phyloP scores from a whole-genome alignment of 1,140 invertebrate species.

The Ostrea denselamellosa region DNA sequence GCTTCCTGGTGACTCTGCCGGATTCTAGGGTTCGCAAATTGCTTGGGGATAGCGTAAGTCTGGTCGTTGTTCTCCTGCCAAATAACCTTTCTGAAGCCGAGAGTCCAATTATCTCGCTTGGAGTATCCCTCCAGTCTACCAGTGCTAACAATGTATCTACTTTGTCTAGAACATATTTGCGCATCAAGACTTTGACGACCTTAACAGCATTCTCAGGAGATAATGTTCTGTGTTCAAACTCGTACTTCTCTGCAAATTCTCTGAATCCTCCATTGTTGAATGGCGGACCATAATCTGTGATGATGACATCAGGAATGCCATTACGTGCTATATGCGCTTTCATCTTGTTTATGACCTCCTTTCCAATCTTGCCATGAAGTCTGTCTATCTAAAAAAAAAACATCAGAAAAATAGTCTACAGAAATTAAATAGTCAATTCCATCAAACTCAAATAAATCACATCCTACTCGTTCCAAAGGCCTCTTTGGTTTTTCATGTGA shows the following conservation, averaged over 20 bases:
- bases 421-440: slow-evolving; percentile 52
- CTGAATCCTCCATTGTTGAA: slow-evolving; percentile 49
- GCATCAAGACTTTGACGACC: slow-evolving; percentile 52
- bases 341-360: slow-evolving; percentile 51
- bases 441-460: slow-evolving; percentile 44
- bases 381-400: slow-evolving; percentile 52
- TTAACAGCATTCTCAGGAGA: slow-evolving; percentile 51
- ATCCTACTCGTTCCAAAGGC: slow-evolving; percentile 59
- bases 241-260: slow-evolving; percentile 36
- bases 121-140: slow-evolving; percentile 53
- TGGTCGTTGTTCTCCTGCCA: slow-evolving; percentile 6
- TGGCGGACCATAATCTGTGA: slow-evolving; percentile 55
- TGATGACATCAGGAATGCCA: slow-evolving; percentile 53
- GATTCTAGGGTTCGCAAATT: neutral
- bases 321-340: slow-evolving; percentile 51
- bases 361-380: slow-evolving; percentile 31
- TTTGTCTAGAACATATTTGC: slow-evolving; percentile 45
- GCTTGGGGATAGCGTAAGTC: neutral
- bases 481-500: slow-evolving; percentile 53
- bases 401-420: slow-evolving; percentile 57
- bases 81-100: slow-evolving; percentile 28
- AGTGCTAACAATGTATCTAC: slow-evolving; percentile 56
- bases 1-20: neutral
- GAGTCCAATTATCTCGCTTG: slow-evolving; percentile 34
- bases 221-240: slow-evolving; percentile 7